Conservation (phyloP, 2,113 vertebrate genomes). For the Apus apus region DNA sequence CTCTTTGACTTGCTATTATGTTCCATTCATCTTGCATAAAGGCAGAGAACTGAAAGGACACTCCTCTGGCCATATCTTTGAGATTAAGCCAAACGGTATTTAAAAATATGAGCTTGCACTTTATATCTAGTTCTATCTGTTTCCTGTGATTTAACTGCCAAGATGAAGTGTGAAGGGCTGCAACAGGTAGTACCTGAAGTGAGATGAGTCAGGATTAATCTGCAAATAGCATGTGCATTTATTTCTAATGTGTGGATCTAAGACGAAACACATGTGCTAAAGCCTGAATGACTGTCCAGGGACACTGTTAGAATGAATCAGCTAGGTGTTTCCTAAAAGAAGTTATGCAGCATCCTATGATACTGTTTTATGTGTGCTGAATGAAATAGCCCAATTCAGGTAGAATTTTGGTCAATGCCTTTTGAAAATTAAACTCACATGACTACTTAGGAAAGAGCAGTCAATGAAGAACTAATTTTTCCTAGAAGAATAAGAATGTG, state of each 20-base stretch:
- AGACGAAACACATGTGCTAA: background rate
- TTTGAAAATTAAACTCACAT: background rate
- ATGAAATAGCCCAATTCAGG: background rate
- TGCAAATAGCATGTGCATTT: background rate
- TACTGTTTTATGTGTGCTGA: background rate
- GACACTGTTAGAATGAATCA: background rate
- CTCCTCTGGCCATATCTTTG: background rate
- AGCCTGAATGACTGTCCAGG: background rate
- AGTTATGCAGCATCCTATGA: background rate
- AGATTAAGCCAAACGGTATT: rapidly evolving
- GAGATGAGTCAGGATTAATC: background rate
- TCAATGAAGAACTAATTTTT: background rate
- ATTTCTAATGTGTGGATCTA: background rate
- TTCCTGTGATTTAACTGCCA: background rate
- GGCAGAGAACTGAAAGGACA: background rate
- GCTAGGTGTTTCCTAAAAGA: background rate
- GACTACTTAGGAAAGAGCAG: background rate
- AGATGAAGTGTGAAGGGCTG: background rate
- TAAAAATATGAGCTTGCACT: background rate
- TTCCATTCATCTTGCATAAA: background rate
- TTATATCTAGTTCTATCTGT: background rate
- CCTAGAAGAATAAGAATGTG: background rate
- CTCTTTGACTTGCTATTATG: background rate
- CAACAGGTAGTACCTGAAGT: background rate
- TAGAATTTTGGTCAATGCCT: background rate